These are phyloP conservation scores for Hypena proboscidalis DNA, from an alignment of 2,888 invertebrate species.

Conservation along the genomic window DNA sequence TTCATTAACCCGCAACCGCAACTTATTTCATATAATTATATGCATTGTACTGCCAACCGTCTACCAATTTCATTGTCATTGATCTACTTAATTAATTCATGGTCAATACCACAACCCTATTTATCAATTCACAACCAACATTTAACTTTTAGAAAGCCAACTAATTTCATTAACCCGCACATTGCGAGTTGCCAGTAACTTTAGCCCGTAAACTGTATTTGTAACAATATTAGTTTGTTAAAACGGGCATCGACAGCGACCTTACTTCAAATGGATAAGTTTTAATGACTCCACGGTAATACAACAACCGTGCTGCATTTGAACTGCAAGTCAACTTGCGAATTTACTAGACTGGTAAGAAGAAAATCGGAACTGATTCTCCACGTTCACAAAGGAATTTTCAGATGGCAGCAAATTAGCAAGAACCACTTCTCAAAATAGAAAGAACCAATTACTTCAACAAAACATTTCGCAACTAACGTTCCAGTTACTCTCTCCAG, in stretches of 20 bases:
- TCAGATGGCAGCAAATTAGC: no score
- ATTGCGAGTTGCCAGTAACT: constrained; percentile 29
- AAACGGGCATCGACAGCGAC: constrained; percentile 39
- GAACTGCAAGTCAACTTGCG: constrained; percentile 3
- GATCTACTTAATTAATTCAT: neutral
- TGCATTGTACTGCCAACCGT: no score
- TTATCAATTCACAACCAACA: neutral
- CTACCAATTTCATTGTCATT: constrained; percentile 2
- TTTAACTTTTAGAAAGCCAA: constrained; percentile 30
- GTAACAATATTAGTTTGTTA: constrained; percentile 46
- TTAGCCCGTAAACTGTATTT: constrained; percentile 25
- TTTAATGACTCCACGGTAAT: constrained; percentile 58
- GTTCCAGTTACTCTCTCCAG: constrained; percentile 16
- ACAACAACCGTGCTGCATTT: constrained; percentile 48
- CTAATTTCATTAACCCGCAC: constrained; percentile 28
- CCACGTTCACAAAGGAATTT: no score
- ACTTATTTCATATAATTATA: no score
- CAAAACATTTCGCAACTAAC: no score
- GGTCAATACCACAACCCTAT: neutral
- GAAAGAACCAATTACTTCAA: no score
- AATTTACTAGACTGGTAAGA: no score
- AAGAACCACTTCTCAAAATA: no score
- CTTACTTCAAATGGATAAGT: constrained; percentile 55
- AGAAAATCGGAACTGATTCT: no score
- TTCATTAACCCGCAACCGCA: no score